Percentiles rank a stretch among this genome's conserved stretches.
These are phyloP conservation scores for Muntiacus muntjak DNA, from an alignment of 2,113 vertebrate species.

Conservation along the genomic window DNA sequence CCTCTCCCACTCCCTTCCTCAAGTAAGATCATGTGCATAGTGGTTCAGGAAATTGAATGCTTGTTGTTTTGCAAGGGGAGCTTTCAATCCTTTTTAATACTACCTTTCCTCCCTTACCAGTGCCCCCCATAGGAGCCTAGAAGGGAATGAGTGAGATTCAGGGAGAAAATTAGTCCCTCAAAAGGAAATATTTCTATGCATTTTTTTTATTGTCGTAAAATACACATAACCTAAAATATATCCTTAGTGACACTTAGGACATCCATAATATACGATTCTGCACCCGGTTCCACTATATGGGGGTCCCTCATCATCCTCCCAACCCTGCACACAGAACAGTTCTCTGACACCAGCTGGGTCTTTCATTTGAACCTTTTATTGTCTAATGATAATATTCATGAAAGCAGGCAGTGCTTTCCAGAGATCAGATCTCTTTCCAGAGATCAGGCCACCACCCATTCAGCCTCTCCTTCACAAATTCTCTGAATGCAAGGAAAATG, in stretches of 20 bases:
- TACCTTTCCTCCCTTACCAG: slow-evolving; percentile 58
- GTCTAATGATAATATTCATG: background rate
- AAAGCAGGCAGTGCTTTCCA: background rate
- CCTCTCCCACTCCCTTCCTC: background rate
- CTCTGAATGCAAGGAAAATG: slow-evolving; percentile 4
- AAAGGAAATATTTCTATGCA: background rate
- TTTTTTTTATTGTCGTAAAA: background rate
- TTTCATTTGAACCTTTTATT: slow-evolving; percentile 16
- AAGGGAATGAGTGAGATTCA: background rate
- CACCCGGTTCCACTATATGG: background rate
- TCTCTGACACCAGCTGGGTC: background rate
- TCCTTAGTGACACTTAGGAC: background rate
- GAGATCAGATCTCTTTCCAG: background rate
- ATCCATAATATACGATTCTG: background rate
- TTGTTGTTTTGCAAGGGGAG: slow-evolving; percentile 70
- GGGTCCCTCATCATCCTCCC: background rate
- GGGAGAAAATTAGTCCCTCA: background rate
- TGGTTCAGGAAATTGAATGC: slow-evolving; percentile 79
- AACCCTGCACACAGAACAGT: background rate
- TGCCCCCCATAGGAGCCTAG: background rate
- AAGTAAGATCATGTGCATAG: slow-evolving; percentile 77
- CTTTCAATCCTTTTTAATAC: slow-evolving; percentile 80
- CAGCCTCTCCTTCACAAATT: background rate
- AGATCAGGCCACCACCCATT: background rate
- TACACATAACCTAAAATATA: background rate